Conservation (phyloP, 2,113 vertebrate genomes). For the Ardeotis arabs region DNA sequence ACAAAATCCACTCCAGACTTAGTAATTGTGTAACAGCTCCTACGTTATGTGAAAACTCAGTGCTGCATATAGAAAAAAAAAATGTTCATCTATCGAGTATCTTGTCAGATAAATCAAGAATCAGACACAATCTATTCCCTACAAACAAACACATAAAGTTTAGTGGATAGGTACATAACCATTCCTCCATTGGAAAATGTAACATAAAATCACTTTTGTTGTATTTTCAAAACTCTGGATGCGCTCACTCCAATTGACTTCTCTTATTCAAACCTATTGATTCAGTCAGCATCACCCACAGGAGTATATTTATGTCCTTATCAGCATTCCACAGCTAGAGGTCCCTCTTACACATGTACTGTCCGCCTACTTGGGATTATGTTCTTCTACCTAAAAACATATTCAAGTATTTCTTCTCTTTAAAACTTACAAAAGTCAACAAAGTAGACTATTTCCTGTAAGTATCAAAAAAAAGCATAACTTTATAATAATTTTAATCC, state of each 20-base stretch:
- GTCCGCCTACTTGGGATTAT: not conserved
- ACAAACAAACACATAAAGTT: not conserved
- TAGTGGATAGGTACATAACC: not conserved
- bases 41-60: not conserved
- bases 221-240: not conserved
- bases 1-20: not conserved
- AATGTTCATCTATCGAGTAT: not conserved
- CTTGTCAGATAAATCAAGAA: not conserved
- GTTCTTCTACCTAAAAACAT: not conserved
- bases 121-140: not conserved
- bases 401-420: not conserved
- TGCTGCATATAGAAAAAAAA: not conserved
- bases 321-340: not conserved
- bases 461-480: not conserved
- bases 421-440: not conserved
- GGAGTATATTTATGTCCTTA: not conserved
- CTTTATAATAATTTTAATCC: not conserved
- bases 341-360: not conserved
- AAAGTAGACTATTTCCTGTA: not conserved
- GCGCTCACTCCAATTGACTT: not conserved
- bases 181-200: not conserved
- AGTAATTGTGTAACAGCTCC: not conserved
- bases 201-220: not conserved
- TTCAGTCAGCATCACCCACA: not conserved
- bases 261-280: not conserved